phyloP scores from a whole-genome alignment of 2,888 invertebrate genomes.

The Drosophila diplacantha region DNA sequence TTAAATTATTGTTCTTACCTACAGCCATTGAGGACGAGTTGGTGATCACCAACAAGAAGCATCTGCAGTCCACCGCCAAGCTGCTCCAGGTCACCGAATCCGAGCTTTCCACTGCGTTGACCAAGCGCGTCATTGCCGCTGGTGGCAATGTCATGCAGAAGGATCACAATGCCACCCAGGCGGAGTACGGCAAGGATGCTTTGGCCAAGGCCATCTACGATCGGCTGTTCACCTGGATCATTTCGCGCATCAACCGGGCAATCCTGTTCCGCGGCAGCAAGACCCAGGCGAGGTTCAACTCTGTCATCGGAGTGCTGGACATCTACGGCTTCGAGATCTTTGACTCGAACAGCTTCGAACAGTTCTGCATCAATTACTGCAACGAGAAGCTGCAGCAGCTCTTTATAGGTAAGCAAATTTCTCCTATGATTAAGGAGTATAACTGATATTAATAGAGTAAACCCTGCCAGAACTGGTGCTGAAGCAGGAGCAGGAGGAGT shows the following conservation, averaged over 20 bases:
- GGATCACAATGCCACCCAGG: slow-evolving; percentile 90
- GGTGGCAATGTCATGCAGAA: slow-evolving; percentile 95
- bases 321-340: slow-evolving; percentile 99
- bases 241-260: slow-evolving; percentile 92
- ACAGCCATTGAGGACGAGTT: slow-evolving; percentile 84
- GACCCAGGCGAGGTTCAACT: slow-evolving; percentile 72
- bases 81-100: slow-evolving; percentile 82
- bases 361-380: slow-evolving; percentile 99
- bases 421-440: fast-evolving
- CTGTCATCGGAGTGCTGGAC: slow-evolving; percentile 89
- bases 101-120: slow-evolving; percentile 86
- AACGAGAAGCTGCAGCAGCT: slow-evolving; percentile 99
- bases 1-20: background rate
- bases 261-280: slow-evolving; percentile 85
- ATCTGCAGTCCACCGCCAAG: slow-evolving; percentile 82
- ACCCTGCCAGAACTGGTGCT: slow-evolving; percentile 89
- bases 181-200: slow-evolving; percentile 93
- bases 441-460: background rate
- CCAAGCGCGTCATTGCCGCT: slow-evolving; percentile 93
- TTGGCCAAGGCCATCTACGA: slow-evolving; percentile 96
- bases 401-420: slow-evolving; percentile 85
- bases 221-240: slow-evolving; percentile 95
- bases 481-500: slow-evolving; percentile 99
- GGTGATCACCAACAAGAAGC: slow-evolving; percentile 80
- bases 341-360: slow-evolving; percentile 97